These are phyloP conservation scores for Scylla paramamosain DNA, from an alignment of 1,140 invertebrate species.

Conservation along the genomic window DNA sequence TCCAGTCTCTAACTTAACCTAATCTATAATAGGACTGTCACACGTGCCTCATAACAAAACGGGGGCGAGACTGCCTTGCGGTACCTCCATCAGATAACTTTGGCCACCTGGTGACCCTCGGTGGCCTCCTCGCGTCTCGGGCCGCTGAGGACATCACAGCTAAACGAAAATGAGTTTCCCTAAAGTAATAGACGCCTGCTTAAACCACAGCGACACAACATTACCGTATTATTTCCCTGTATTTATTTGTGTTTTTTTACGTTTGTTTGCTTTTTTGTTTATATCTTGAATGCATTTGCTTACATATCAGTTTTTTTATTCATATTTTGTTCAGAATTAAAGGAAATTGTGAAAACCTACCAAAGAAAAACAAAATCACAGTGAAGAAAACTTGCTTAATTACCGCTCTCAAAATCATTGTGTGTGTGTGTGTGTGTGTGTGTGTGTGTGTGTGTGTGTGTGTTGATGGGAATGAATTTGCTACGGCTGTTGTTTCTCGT, in stretches of 20 bases:
- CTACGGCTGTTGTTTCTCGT: too few relatives aligned
- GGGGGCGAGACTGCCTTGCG: background rate
- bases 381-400: too few relatives aligned
- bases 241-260: background rate
- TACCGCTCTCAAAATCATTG: too few relatives aligned
- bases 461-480: background rate
- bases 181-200: background rate
- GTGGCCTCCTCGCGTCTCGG: background rate
- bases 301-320: too few relatives aligned
- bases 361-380: too few relatives aligned
- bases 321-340: too few relatives aligned
- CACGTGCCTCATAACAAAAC: background rate
- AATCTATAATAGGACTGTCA: constrained; percentile 22
- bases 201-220: background rate
- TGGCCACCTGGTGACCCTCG: background rate
- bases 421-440: too few relatives aligned
- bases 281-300: too few relatives aligned
- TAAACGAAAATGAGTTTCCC: background rate
- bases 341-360: too few relatives aligned
- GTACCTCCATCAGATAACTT: background rate
- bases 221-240: background rate
- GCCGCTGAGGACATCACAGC: background rate
- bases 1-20: background rate
- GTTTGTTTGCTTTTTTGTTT: background rate
- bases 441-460: background rate